Evolutionary conservation across 2,888 invertebrate genomes (phyloP).

Genomic region (Philopedon plagiatum): DNA sequence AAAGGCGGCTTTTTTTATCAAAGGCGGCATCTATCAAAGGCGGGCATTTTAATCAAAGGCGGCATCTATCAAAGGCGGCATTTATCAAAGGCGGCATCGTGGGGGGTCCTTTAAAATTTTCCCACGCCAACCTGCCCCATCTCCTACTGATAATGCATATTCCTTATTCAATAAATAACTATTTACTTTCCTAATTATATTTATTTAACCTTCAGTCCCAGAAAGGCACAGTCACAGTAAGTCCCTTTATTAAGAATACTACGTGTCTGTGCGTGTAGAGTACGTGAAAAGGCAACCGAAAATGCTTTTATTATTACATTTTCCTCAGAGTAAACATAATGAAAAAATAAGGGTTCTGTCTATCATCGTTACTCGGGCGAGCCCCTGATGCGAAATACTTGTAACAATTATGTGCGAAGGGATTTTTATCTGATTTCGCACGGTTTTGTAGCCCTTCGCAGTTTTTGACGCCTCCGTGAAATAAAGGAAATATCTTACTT

Average conservation of each 20-base stretch:
- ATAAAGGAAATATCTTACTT: not conserved
- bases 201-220: not conserved
- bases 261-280: slow-evolving; percentile 34
- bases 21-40: no score
- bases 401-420: slow-evolving; percentile 17
- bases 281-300: slow-evolving; percentile 33
- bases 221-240: not conserved
- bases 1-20: no score
- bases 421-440: slow-evolving; percentile 30
- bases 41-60: no score
- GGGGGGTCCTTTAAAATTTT: no score
- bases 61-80: no score
- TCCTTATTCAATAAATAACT: no score
- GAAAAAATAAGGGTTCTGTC: slow-evolving; percentile 37
- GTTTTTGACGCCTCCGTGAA: not conserved
- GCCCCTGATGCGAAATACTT: slow-evolving; percentile 30
- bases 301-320: slow-evolving; percentile 23
- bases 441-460: not conserved
- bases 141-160: no score
- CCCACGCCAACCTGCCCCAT: no score
- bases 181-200: slow-evolving; percentile 1
- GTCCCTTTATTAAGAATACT: slow-evolving; percentile 8
- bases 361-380: slow-evolving; percentile 36
- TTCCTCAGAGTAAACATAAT: slow-evolving; percentile 27
- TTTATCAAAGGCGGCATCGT: no score